Evolutionary conservation across 30 jellyfish, hydroid and myxozoan genomes (phyloP).

Genomic region (Phacellophora camtschatica): DNA sequence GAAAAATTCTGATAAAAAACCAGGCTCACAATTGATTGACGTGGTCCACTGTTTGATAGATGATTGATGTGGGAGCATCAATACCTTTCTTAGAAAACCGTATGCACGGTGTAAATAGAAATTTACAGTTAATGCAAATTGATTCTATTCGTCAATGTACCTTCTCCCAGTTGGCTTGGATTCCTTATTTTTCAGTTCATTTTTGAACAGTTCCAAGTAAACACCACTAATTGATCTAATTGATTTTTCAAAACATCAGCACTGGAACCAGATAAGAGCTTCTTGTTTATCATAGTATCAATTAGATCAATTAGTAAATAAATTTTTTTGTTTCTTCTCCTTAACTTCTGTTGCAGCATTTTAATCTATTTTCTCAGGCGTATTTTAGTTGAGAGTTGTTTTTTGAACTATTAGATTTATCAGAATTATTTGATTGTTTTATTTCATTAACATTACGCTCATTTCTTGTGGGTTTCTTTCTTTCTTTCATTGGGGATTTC

Average conservation of each 20-base stretch:
- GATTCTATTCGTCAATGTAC: constrained; percentile 1
- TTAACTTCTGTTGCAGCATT: constrained; percentile 6
- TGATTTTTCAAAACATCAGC: constrained; percentile 24
- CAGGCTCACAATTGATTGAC: constrained; percentile 46
- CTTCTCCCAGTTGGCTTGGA: background rate
- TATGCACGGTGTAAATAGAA: constrained; percentile 21
- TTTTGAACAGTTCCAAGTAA: background rate
- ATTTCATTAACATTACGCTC: background rate
- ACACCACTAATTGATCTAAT: constrained; percentile 24
- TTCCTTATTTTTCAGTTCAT: background rate
- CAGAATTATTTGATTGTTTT: background rate
- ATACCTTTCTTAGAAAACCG: background rate
- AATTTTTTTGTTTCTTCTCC: background rate
- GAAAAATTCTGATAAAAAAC: constrained; percentile 12
- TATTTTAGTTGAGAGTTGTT: background rate
- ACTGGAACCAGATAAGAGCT: background rate
- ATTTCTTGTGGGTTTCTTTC: background rate
- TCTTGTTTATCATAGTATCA: background rate
- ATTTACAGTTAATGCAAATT: constrained; percentile 44
- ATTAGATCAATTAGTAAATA: background rate
- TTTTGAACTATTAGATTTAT: background rate
- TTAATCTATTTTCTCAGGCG: background rate
- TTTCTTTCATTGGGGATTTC: background rate
- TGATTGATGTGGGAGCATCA: constrained; percentile 37
- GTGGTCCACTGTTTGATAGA: constrained; percentile 39